Evolutionary conservation across 2,797 vertebrate genomes (phyloP).

Genomic region (Dallia pectoralis): DNA sequence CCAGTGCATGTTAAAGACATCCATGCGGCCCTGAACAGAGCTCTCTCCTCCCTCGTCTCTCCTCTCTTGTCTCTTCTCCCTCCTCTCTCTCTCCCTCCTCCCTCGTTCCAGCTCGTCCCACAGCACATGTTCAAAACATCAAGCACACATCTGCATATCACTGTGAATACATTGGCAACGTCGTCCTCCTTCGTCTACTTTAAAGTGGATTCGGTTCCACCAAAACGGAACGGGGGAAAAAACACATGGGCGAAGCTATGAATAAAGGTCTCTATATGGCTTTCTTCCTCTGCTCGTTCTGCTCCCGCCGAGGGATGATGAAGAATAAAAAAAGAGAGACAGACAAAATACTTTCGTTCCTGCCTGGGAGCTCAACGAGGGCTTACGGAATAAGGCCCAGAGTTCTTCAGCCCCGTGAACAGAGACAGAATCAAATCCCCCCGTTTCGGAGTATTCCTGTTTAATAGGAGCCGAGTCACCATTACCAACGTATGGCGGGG

Average conservation of each 20-base stretch:
- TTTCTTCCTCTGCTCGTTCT: slow-evolving; percentile 29
- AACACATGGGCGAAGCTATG: slow-evolving; percentile 60
- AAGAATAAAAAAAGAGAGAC: slow-evolving; percentile 18
- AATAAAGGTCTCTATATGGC: slow-evolving; percentile 31
- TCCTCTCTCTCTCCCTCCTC: neutral
- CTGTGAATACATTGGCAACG: slow-evolving; percentile 21
- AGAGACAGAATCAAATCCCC: slow-evolving; percentile 61
- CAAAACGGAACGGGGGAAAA: slow-evolving; percentile 48
- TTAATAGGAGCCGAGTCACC: slow-evolving; percentile 56
- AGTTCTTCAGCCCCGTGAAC: slow-evolving; percentile 57
- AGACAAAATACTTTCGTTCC: slow-evolving; percentile 56
- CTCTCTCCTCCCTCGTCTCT: neutral
- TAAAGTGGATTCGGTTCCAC: slow-evolving; percentile 36
- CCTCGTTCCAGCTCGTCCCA: neutral
- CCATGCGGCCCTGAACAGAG: slow-evolving; percentile 13
- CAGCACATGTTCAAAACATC: neutral
- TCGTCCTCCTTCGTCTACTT: slow-evolving; percentile 38
- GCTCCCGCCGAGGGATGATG: slow-evolving; percentile 37
- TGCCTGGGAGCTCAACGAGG: slow-evolving; percentile 48
- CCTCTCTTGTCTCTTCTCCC: too few relatives aligned
- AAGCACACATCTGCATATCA: slow-evolving; percentile 43
- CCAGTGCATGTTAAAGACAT: slow-evolving; percentile 37
- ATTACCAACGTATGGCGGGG: slow-evolving; percentile 37
- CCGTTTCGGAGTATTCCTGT: slow-evolving; percentile 54
- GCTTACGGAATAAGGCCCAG: slow-evolving; percentile 53